Evolutionary conservation across 2,888 invertebrate genomes (phyloP).

Genomic region (Drosophila prolongata): DNA sequence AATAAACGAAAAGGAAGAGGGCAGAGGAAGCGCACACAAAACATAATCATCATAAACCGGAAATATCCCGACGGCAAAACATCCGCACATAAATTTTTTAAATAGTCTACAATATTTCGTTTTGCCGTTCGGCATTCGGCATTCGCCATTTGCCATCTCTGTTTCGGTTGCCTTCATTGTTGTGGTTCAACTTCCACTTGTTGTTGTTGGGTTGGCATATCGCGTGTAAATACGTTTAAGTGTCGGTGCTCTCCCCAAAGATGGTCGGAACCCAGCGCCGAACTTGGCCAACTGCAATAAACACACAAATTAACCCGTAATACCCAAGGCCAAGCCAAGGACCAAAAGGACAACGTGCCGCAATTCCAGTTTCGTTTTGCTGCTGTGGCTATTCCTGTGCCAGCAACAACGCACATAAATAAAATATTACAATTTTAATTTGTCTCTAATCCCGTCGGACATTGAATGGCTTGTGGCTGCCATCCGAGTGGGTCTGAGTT

Average conservation of each 20-base stretch:
- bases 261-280: slow-evolving; percentile 46
- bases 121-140: slow-evolving; percentile 63
- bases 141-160: slow-evolving; percentile 37
- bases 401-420: slow-evolving; percentile 65
- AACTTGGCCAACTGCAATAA: slow-evolving; percentile 79
- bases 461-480: slow-evolving; percentile 51
- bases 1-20: slow-evolving; percentile 64
- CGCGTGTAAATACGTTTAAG: slow-evolving; percentile 76
- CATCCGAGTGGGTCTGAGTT: slow-evolving; percentile 15
- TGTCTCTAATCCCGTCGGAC: slow-evolving; percentile 75
- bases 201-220: slow-evolving; percentile 41
- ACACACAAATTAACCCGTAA: slow-evolving; percentile 80
- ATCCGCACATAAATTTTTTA: slow-evolving; percentile 81
- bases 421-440: slow-evolving; percentile 80
- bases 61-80: slow-evolving; percentile 81
- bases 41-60: slow-evolving; percentile 82
- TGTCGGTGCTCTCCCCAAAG: slow-evolving; percentile 55
- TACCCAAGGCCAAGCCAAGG: slow-evolving; percentile 57
- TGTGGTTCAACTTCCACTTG: slow-evolving; percentile 28
- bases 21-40: slow-evolving; percentile 45
- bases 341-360: slow-evolving; percentile 45
- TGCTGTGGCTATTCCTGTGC: slow-evolving; percentile 22
- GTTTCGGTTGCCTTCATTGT: slow-evolving; percentile 12
- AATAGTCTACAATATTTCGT: slow-evolving; percentile 77
- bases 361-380: slow-evolving; percentile 26